Evolutionary conservation across 2,888 invertebrate genomes (phyloP).

Genomic region (Ophion slaviceki): DNA sequence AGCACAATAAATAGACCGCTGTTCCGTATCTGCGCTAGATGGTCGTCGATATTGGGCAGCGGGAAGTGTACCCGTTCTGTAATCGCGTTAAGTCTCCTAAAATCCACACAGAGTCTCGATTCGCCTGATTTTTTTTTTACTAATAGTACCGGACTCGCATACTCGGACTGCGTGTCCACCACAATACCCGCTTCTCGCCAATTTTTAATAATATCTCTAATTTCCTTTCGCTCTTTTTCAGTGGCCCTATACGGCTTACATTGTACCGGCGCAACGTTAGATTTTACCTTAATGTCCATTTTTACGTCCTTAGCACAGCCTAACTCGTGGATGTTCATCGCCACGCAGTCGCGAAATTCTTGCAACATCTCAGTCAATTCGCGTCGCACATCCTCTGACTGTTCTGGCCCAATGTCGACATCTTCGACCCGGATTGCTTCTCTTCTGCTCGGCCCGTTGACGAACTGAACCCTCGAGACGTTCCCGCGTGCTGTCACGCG

Average conservation of each 20-base stretch:
- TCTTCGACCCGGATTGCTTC: not conserved
- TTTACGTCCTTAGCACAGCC: constrained; percentile 24
- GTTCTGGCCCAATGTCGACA: not conserved
- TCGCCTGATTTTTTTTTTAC: too few species aligned
- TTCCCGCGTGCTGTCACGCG: not conserved
- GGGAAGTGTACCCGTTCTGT: too few species aligned
- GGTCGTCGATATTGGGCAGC: too few species aligned
- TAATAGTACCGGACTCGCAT: not conserved
- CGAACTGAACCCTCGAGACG: not conserved
- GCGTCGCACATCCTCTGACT: not conserved
- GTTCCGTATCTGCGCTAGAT: too few species aligned
- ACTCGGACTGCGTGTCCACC: constrained; percentile 34
- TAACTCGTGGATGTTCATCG: constrained; percentile 33
- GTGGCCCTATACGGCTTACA: constrained; percentile 26
- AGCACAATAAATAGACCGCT: too few species aligned
- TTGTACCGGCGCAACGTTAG: not conserved
- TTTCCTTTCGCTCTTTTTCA: constrained; percentile 2
- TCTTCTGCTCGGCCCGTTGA: not conserved
- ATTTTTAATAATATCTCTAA: constrained; percentile 8
- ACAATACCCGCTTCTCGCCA: constrained; percentile 45
- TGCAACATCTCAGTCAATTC: not conserved
- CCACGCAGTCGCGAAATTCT: constrained; percentile 40
- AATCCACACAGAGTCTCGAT: too few species aligned
- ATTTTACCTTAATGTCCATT: constrained; percentile 38
- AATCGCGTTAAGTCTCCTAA: too few species aligned